phyloP scores from a whole-genome alignment of 2,888 invertebrate genomes.

The Mylabris sibirica region DNA sequence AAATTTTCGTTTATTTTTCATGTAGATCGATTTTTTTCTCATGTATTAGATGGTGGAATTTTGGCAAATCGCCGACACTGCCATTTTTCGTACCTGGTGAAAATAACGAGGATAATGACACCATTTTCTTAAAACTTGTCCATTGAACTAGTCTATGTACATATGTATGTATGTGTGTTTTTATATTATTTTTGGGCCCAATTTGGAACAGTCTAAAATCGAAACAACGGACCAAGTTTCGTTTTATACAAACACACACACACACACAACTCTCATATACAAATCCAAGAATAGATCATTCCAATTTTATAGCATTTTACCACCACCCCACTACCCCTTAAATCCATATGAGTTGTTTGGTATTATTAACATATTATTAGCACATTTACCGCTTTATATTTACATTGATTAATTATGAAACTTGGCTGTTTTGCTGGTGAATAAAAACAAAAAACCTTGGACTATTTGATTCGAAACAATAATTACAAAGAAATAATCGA shows the following conservation, averaged over 20 bases:
- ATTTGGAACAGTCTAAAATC: constrained; percentile 42
- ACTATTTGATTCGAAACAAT: constrained; percentile 12
- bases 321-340: constrained; percentile 18
- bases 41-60: not conserved
- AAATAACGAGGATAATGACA: constrained; percentile 46
- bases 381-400: constrained; percentile 9
- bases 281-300: constrained; percentile 33
- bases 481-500: constrained; percentile 37
- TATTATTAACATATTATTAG: constrained; percentile 19
- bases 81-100: constrained; percentile 29
- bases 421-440: not conserved
- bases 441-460: constrained; percentile 19
- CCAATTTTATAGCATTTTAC: constrained; percentile 25
- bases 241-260: constrained; percentile 11
- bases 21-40: not conserved
- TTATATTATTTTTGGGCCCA: constrained; percentile 45
- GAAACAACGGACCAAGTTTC: constrained; percentile 36
- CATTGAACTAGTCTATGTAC: constrained; percentile 41
- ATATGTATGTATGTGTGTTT: no score
- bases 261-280: not conserved
- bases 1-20: not conserved
- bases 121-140: constrained; percentile 43
- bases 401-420: constrained; percentile 15
- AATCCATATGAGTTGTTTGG: constrained; percentile 14
- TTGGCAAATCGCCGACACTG: constrained; percentile 8